Percentiles rank a stretch among this genome's conserved stretches.
Evolutionary conservation across 2,113 vertebrate species (phyloP).

Genomic region (Stigmatopora argus): DNA sequence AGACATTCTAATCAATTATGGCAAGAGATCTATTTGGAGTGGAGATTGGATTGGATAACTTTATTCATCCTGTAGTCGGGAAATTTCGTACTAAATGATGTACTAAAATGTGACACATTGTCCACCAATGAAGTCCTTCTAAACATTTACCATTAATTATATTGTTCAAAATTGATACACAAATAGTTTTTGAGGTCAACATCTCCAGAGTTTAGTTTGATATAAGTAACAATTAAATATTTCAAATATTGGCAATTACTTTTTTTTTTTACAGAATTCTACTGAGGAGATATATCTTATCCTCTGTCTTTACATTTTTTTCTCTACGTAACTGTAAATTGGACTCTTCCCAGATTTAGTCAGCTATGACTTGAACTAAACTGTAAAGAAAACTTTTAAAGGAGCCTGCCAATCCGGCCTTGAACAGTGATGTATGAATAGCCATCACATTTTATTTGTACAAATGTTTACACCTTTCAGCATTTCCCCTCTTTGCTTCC

Average conservation of each 20-base stretch:
- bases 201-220: background rate
- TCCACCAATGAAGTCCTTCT: background rate
- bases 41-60: too few species aligned
- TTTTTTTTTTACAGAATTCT: background rate
- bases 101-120: background rate
- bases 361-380: background rate
- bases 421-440: constrained; percentile 28
- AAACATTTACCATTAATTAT: background rate
- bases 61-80: too few species aligned
- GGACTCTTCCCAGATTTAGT: background rate
- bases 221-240: background rate
- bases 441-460: constrained; percentile 39
- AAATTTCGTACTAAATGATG: too few species aligned
- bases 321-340: background rate
- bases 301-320: background rate
- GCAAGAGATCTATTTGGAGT: constrained; percentile 1
- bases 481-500: constrained; percentile 13
- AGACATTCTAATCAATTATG: constrained; percentile 22
- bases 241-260: too few species aligned
- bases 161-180: background rate
- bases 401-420: constrained; percentile 1
- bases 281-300: background rate
- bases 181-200: background rate
- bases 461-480: constrained; percentile 34
- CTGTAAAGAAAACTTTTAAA: background rate